These are phyloP conservation scores for Thalassarche chlororhynchos DNA, from an alignment of 2,113 vertebrate species.

Conservation along the genomic window DNA sequence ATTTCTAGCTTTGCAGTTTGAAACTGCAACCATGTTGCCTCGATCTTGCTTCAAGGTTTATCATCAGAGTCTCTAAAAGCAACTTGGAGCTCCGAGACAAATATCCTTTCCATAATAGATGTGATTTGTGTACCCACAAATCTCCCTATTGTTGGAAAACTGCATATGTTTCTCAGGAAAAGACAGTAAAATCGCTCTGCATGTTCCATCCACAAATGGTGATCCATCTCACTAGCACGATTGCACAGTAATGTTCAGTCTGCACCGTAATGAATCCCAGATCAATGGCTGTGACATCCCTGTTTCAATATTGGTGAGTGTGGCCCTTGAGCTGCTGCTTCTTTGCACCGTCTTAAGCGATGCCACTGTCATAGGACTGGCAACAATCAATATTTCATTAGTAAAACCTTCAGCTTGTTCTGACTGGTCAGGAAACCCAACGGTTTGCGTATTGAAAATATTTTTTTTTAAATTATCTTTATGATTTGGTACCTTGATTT, in stretches of 20 bases:
- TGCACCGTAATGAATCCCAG: constrained; percentile 37
- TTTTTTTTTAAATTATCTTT: not conserved
- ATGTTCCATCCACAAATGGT: not conserved
- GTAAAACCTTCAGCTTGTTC: constrained; percentile 20
- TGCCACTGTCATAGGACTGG: constrained; percentile 19
- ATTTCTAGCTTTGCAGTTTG: not conserved
- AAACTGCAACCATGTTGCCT: not conserved
- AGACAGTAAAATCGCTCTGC: not conserved
- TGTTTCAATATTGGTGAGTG: constrained; percentile 42
- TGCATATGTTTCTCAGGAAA: not conserved
- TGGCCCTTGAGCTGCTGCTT: constrained; percentile 1
- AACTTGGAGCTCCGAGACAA: not conserved
- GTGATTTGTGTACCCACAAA: constrained; percentile 15
- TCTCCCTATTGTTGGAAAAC: not conserved
- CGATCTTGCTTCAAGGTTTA: not conserved
- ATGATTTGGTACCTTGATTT: not conserved
- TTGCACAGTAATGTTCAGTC: not conserved
- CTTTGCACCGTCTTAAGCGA: constrained; percentile 27
- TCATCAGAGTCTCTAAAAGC: not conserved
- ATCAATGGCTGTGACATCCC: constrained; percentile 39
- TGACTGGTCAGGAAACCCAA: not conserved
- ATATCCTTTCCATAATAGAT: not conserved
- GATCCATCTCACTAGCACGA: not conserved
- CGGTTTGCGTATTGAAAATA: not conserved
- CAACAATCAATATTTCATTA: constrained; percentile 67